These are phyloP conservation scores for Molossus alvarezi DNA, from an alignment of 2,797 vertebrate genomes.

Conservation along the genomic window DNA sequence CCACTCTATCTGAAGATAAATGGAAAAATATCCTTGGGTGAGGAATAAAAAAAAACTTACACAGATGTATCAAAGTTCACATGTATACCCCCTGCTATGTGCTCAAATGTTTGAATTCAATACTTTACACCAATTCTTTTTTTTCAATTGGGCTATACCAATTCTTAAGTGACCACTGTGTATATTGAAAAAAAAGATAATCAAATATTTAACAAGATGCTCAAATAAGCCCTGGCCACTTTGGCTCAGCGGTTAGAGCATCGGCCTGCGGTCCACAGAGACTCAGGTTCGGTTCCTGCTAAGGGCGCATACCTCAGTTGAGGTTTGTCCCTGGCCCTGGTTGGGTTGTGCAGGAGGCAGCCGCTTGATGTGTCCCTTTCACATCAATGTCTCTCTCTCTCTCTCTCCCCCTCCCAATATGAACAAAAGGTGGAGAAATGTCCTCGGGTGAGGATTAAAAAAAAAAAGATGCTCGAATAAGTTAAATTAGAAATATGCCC, in stretches of 20 bases:
- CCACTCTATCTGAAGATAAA: too few species aligned
- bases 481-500: background rate
- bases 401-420: too few species aligned
- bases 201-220: background rate
- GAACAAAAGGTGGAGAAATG: too few species aligned
- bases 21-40: too few species aligned
- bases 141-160: background rate
- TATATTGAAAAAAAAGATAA: background rate
- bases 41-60: background rate
- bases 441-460: background rate
- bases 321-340: too few species aligned
- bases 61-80: background rate
- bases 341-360: too few species aligned
- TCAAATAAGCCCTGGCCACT: background rate
- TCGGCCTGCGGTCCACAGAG: too few species aligned
- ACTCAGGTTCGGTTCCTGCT: too few species aligned
- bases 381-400: too few species aligned
- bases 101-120: slow-evolving; percentile 14
- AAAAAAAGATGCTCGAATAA: background rate
- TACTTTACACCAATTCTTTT: background rate
- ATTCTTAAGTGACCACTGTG: background rate
- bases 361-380: too few species aligned
- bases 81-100: background rate
- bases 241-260: too few species aligned
- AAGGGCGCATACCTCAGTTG: too few species aligned